Evolutionary conservation across 2,888 invertebrate genomes (phyloP), one percentile per base, ranked within the genome.

Genomic region (Cephus runcator): DNA sequence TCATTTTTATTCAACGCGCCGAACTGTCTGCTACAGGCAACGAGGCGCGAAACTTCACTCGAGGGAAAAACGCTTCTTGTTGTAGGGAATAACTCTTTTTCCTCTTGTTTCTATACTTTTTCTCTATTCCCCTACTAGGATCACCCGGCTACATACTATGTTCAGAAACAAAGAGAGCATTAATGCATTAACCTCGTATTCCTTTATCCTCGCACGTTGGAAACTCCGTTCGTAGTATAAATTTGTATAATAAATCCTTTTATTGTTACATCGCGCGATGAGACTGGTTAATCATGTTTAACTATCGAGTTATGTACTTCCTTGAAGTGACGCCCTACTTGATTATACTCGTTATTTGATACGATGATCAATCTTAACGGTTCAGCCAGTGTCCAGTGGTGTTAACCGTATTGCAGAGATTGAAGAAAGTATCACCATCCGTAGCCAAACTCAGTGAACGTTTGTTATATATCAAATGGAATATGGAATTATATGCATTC

Each of bases 151-250:
- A 23, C 6, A 23, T 23, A 6, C 23, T 2, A 9, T 56, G 40
- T 56, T 56, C 23, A 23, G 56, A 3, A 56, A 56, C 56, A 56
- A 56, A 56, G 56, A 56, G 56, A 56, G 34, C 74, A 34, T 30
- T 74, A 74, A 74, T 74, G 30, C 34, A 74, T 74, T n/a, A 34
- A 23, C 34, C n/a, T 74, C 35, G 12, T 15, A 35, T 34, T 74
- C 3, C 3, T 71, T 9, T 71, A 31, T 34, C 31, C 31, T 9
- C 31, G 71, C 31, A 23, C 71, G 12, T 12, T 71, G 0, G 40
- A 56, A 23, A 23, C 9, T 56, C 23, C 40, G 40, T 23, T 2
- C 56, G 56, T 3, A 23, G 23, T 23, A 56, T 56, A 23, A 56
- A 56, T 23, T 56, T 23, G 23, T 56, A 56, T 56, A 9, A 56